Evolutionary conservation across 2,888 invertebrate species (phyloP), one percentile per base, ranked within the genome.

Genomic region (Andrena minutula): DNA sequence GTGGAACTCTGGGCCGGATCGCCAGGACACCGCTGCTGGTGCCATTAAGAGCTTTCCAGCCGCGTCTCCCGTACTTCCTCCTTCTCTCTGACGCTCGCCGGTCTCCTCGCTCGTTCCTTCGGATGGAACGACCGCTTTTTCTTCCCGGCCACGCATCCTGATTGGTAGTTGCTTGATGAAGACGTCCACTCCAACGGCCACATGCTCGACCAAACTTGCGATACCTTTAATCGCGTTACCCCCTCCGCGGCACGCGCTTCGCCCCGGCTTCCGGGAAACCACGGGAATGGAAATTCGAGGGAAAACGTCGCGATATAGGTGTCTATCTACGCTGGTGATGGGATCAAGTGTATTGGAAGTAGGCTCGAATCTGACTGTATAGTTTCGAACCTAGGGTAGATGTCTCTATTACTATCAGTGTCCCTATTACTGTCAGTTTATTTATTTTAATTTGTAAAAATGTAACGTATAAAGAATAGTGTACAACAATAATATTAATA

Each of bases 161-260:
- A 90, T 89, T 86, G 90, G 87, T 89, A 83, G 80, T 71, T 72
- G 65, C 85, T 84, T 89, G 92, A 92, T 92, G 92, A 92, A 92
- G 92, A 92, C 90, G 89, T 92, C 86, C 85, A 64, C 76, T 80
- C 75, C 84, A 86, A 82, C 80, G 79, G 58, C 35, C 61, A 56
- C 68, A 64, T 76, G 82, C 86, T 82, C 87, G 88, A 84, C 86
- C 82, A 86, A 88, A 79, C 83, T 82, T 23, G 56, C 71, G 69
- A 68, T 73, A 82, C 75, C 85, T 81, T 82, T 84, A 82, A 87
- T 88, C 88, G 83, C 80, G 84, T 86, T 82, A 84, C 83, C 78
- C 23, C 0, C n/a, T 23, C 26, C 58, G 32, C 7, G 35, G 35
- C 16, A 49, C 69, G 60, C 26, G 61, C 70, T 16, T 32, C 53